A percentile compares a stretch with the other conserved stretches of the same genome.
phyloP scores from a whole-genome alignment of 2,888 invertebrate species.

The Caenorhabditis becei region DNA sequence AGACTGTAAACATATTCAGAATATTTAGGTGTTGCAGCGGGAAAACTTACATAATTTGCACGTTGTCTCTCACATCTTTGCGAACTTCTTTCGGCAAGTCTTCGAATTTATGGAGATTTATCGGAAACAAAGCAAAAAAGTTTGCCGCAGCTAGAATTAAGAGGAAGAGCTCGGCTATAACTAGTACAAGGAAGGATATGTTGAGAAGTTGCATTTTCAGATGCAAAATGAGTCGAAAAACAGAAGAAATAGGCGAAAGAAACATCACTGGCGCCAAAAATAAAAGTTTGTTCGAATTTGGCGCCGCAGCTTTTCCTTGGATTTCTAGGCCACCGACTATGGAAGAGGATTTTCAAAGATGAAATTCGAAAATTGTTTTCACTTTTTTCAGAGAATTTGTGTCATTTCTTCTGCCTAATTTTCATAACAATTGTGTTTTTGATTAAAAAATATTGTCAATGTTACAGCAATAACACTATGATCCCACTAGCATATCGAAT shows the following conservation, averaged over 20 bases:
- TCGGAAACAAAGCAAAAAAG: slow-evolving; percentile 14
- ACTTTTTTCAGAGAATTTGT: no score
- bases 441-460: background rate
- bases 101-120: slow-evolving; percentile 6
- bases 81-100: slow-evolving; percentile 1
- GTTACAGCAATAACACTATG: background rate
- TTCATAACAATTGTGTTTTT: background rate
- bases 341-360: no score
- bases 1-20: background rate
- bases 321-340: no score
- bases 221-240: no score
- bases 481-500: background rate
- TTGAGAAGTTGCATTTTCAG: background rate
- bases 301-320: no score
- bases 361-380: no score
- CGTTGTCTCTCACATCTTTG: slow-evolving; percentile 3
- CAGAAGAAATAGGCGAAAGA: no score
- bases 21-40: background rate
- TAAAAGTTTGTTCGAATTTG: no score
- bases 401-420: background rate
- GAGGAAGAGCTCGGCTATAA: background rate
- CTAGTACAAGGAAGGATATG: background rate
- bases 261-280: no score
- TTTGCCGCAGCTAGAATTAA: background rate
- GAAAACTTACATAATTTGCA: background rate